Evolutionary conservation across 2,113 vertebrate genomes (phyloP), one percentile per base, ranked within the genome.

Genomic region (Aphelocoma coerulescens): DNA sequence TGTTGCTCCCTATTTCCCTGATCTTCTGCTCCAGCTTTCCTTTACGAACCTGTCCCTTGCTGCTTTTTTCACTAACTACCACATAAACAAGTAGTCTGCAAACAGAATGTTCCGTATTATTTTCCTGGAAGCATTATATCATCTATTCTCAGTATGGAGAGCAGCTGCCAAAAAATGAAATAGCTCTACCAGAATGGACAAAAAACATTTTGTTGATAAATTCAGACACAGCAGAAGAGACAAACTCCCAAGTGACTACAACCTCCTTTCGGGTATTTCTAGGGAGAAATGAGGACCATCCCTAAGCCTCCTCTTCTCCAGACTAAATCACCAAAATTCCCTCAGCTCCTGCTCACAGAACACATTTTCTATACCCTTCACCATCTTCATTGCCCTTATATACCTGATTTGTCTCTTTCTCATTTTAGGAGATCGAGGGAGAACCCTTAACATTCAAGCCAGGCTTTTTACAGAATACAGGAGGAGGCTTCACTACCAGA

Each of bases 51-150:
- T 17, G 10, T 13, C 20, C 51, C 44, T 78, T 82, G 27, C 28
- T 94, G 49, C 1, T 67, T 66, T 88, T 89, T 75, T 35, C 59
- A 44, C 39, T 46, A 71, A 30, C 58, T 71, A 67, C 61, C 61
- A 85, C 46, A 72, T 32, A 91, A 79, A 86, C 63, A 84, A 87
- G 57, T 24, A 27, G 59, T 44, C 48, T 75, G 37, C 8, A 55
- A 89, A 67, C 74, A 85, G 35, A 85, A 74, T 35, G 21, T 93
- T 93, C 84, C 9, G 3, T 55, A 35, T 27, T 49, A 33, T 72
- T 96, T 95, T 92, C 69, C 73, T 91, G 52, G 52, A 93, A 81
- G 24, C 44, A 67, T 74, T 90, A 52, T 59, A 84, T 59, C 48
- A 78, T 87, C 57, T 61, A 28, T 43, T 88, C 28, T 85, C 57